Base-by-base conservation (phyloP, 2,113 vertebrate genomes). In the Zosterops hypoxanthus region DNA sequence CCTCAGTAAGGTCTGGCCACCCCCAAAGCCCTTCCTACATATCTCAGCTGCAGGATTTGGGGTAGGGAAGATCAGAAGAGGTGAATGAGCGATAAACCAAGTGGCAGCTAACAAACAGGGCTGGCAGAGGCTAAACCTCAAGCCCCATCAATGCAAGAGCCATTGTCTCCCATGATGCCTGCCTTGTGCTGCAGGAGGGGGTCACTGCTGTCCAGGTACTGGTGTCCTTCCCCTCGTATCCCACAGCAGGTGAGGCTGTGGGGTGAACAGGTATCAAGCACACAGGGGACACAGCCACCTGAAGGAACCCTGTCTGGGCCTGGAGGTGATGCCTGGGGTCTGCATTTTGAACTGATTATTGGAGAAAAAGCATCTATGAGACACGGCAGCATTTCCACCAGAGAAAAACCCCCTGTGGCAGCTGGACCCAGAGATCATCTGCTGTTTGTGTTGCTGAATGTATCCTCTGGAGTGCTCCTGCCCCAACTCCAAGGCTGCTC, bases 221-320 rank as follows among this genome's bases (percentile, higher is more conserved):
- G 66, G 50, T 0, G 2, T 57, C 56, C 36, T 57, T 29, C 28
- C 28, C 59, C 36, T 49, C 0, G 0, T 28, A 46, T 11, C 11
- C 36, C 41, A 21, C 2, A 3, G n/a, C 2, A 5, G 31, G 16
- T 10, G 31, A 90, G 26, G 31, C 17, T 4, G 7, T 33, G 34
- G 36, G 49, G 11, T 52, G 31, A 71, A 63, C 19, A 44, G 39
- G 23, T 50, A 60, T 18, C 1, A 3, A 52, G 33, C 2, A 22
- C 11, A 3, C 0, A 0, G 22, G 52, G 34, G 21, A 75, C 29
- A 6, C 0, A 2, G 60, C 57, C 57, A 59, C 57, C 39, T 53
- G 21, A 25, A 36, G 2, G 1, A 46, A 49, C 20, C 22, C 25
- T 2, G 6, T 15, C 56, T 29, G 56, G 22, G 36, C 39, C 46